Evolutionary conservation across 1,140 invertebrate genomes (phyloP).

Genomic region (Pogonognathellus flavescens): DNA sequence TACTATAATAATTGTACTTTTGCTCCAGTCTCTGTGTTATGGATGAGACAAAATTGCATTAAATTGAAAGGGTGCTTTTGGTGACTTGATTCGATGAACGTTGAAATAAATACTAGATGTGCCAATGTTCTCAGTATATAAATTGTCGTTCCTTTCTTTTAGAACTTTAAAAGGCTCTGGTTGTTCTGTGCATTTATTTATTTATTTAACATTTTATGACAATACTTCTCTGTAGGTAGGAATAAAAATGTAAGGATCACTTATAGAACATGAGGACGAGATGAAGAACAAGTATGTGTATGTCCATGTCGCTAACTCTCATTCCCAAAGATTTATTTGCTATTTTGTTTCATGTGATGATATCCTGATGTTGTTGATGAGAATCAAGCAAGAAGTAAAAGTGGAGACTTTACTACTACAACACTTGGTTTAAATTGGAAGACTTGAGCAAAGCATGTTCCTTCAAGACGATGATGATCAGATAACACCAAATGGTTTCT

Average conservation of each 20-base stretch:
- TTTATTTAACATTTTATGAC: neutral
- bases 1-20: too few relatives aligned
- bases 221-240: neutral
- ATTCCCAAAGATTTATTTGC: constrained; percentile 37
- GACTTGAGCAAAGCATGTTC: constrained; percentile 10
- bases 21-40: neutral
- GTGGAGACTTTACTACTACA: neutral
- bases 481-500: constrained; percentile 45
- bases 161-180: neutral
- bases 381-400: neutral
- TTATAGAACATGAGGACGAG: neutral
- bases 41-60: neutral
- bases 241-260: neutral
- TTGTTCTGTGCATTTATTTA: neutral
- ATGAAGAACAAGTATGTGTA: constrained; percentile 1
- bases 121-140: constrained; percentile 12
- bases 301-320: neutral
- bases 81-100: constrained; percentile 7
- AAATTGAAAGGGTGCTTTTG: constrained; percentile 16
- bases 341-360: constrained; percentile 30
- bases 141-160: neutral
- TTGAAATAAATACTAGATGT: constrained; percentile 34
- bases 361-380: constrained; percentile 40
- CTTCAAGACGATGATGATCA: neutral
- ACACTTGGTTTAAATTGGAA: neutral